Evolutionary conservation across 2,797 vertebrate species (phyloP), one percentile per base, ranked within the genome.

Genomic region (Novumbra hubbsi): DNA sequence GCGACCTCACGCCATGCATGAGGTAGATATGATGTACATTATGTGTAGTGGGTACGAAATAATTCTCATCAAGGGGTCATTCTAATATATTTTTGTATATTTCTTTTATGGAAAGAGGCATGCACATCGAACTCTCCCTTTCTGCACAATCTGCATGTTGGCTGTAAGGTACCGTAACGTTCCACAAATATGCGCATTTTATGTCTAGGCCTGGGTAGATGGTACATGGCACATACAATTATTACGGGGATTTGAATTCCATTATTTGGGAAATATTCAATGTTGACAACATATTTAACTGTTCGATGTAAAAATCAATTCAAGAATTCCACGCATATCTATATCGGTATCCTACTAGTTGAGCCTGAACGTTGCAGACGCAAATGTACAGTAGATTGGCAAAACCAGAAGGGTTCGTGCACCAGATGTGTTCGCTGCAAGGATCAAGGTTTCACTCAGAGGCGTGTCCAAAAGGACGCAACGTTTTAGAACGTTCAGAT

Each of bases 391-490:
- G 55, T n/a, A 21, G 55, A 60, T 24, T n/a, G 55, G 55, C 55
- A 60, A 60, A 60, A 21, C 21, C 55, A 60, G 55, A 24, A 21
- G 55, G 21, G 9, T 14, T 12, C 41, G 12, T 45, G 41, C 41
- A 11, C 12, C 41, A 45, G 41, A 12, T 45, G 34, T 38, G 9
- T 45, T 11, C 41, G 3, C 38, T 68, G 38, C 34, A 45, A n/a
- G 11, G 11, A 11, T 71, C 69, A 49, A 55, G 11, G 30, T 55
- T 71, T 60, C 73, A 62, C 64, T 17, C 65, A 55, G 76, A 78
- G 41, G 41, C 41, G 41, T 45, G 41, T 45, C 14, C 9, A 45
- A 45, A 9, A 11, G 41, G 41, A 11, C 41, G 8, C 41, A 45
- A 45, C 41, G 41, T 45, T 45, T 45, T 2, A 45, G 41, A 45